These are phyloP conservation scores for Julus scanicus DNA, from an alignment of 2,888 invertebrate species.

Conservation along the genomic window DNA sequence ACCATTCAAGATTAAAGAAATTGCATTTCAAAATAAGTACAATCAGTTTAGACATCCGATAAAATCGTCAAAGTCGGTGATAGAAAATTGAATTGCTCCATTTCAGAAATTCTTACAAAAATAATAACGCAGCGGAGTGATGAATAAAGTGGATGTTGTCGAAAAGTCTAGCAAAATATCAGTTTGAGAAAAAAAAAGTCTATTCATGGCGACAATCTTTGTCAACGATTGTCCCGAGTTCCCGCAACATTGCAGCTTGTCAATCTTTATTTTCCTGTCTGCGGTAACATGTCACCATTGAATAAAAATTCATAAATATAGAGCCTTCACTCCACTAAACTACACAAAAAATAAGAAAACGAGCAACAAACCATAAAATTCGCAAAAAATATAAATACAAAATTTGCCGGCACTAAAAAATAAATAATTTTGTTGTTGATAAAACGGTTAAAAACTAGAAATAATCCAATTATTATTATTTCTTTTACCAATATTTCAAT, in stretches of 20 bases:
- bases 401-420: too few relatives aligned
- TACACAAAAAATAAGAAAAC: not conserved
- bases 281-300: not conserved
- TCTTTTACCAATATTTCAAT: too few relatives aligned
- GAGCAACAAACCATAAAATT: not conserved
- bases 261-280: conserved; percentile 26
- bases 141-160: conserved; percentile 33
- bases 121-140: not conserved
- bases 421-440: too few relatives aligned
- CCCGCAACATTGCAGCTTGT: conserved; percentile 33
- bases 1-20: not conserved
- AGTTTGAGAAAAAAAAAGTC: not conserved
- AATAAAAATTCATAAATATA: conserved; percentile 2
- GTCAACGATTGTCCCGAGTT: conserved; percentile 13
- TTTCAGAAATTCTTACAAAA: conserved; percentile 33
- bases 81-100: not conserved
- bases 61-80: conserved; percentile 10
- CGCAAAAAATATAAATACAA: conserved; percentile 13
- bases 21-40: conserved; percentile 8
- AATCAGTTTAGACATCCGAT: conserved; percentile 26
- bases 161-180: not conserved
- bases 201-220: conserved; percentile 25
- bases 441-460: too few relatives aligned
- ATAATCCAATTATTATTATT: too few relatives aligned
- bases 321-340: not conserved